Base-by-base conservation (phyloP, 1,140 invertebrate genomes). In the Caerostris darwini region DNA sequence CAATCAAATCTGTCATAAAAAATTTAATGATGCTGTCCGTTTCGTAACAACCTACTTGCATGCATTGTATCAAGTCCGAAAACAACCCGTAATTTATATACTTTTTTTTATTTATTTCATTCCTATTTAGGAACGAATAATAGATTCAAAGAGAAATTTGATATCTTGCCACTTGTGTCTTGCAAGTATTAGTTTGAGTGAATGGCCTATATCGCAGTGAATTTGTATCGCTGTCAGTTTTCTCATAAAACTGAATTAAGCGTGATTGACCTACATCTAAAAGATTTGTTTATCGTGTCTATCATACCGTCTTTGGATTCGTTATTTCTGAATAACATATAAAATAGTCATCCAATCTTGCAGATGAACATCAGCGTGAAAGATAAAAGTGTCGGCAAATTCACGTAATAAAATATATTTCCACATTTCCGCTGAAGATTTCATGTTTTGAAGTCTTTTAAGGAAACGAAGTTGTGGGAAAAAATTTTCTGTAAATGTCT, bases 211-310 rank as follows among this genome's bases (percentile, higher is more conserved):
- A 5, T 77, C 12, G 50, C 50, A 14, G 34, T 53, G 53, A 77
- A 77, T 77, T 77, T 77, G 10, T 53, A 53, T 77, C 71, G 14
- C 71, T 77, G 69, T 77, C 34, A 77, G 7, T 77, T 77, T 53
- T 53, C 71, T 2, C 12, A 50, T 7, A 10, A 50, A 77, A 77
- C 12, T 53, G 34, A 77, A 77, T 53, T 77, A 53, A 77, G 53
- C 10, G 12, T 77, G 19, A 77, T 77, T 77, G 71, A 53, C 71
- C 71, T 53, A 12, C 53, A 50, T 77, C 71, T 77, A 77, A 77
- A 77, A 71, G 8, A 77, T 77, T 50, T 77, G 71, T 53, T 53
- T 53, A 3, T 77, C 8, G 6, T 53, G 71, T 77, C 71, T 12
- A 12, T 12, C 34, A 5, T 34, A 1, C 8, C 53, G 19, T 71